Conservation (phyloP, 2,888 invertebrate species). For the Nemotelus nigrinus region DNA sequence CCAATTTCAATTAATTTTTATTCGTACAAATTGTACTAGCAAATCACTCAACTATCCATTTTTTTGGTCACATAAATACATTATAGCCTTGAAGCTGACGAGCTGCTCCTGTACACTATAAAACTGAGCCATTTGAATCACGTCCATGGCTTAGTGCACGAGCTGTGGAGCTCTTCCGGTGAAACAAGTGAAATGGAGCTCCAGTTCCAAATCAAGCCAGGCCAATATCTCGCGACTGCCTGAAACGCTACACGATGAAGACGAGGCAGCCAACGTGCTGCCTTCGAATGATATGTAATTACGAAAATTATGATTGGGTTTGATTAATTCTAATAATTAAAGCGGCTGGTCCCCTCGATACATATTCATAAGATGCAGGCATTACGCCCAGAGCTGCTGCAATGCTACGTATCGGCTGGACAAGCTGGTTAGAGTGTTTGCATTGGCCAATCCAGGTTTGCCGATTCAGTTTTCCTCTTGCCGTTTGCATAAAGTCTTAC, state of each 20-base stretch:
- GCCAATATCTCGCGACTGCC: background rate
- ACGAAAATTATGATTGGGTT: conserved; percentile 44
- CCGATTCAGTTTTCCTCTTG: conserved; percentile 7
- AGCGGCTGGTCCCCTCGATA: conserved; percentile 30
- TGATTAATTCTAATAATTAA: conserved; percentile 45
- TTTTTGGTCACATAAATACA: background rate
- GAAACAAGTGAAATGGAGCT: conserved; percentile 22
- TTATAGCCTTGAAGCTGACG: background rate
- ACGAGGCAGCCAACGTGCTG: conserved; percentile 16
- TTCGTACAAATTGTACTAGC: too few species aligned
- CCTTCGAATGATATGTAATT: conserved; percentile 41
- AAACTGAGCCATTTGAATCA: conserved; percentile 18
- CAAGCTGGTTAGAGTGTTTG: conserved; percentile 31
- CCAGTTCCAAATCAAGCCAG: conserved; percentile 18
- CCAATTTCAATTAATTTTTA: too few species aligned
- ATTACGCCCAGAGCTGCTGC: conserved; percentile 34
- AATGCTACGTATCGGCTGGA: background rate
- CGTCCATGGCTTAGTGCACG: conserved; percentile 6
- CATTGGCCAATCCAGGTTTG: conserved; percentile 16
- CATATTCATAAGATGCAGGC: conserved; percentile 42
- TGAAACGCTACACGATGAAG: conserved; percentile 6
- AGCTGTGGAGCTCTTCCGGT: background rate
- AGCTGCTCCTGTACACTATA: background rate
- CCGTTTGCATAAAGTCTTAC: background rate
- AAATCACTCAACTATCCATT: background rate